These are phyloP conservation scores for Catamblyrhynchus diadema DNA, from an alignment of 2,797 vertebrate genomes.

Conservation along the genomic window DNA sequence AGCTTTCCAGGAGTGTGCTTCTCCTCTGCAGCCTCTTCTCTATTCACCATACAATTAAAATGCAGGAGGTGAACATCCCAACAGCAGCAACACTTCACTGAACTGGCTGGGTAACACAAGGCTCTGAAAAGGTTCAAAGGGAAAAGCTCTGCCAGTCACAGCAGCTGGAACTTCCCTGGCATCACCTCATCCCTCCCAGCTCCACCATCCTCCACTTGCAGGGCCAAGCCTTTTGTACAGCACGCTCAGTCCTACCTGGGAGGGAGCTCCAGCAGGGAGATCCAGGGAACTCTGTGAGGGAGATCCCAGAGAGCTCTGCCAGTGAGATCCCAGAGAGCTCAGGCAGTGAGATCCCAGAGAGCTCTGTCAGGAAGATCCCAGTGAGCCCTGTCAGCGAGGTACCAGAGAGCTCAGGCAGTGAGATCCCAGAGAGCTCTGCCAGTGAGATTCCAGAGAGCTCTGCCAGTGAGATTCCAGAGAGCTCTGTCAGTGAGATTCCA, in stretches of 20 bases:
- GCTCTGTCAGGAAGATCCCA: neutral
- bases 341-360: fast-evolving
- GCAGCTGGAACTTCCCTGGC: neutral
- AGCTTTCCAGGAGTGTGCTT: neutral
- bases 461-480: fast-evolving
- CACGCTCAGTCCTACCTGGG: neutral
- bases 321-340: neutral
- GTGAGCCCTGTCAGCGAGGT: no score
- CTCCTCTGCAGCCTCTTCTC: neutral
- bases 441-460: fast-evolving
- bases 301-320: fast-evolving
- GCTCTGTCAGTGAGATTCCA: fast-evolving
- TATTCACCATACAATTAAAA: neutral
- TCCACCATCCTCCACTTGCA: fast-evolving
- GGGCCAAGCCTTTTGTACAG: neutral
- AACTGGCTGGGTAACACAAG: neutral
- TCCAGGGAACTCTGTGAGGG: neutral
- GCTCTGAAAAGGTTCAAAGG: neutral
- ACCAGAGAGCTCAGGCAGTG: neutral
- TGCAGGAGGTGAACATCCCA: neutral
- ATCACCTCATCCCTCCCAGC: neutral
- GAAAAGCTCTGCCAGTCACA: neutral
- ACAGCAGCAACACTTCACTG: neutral
- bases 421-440: neutral
- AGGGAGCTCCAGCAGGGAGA: neutral